Base-by-base conservation (phyloP, 2,797 vertebrate species). In the Enteromius treurensis region DNA sequence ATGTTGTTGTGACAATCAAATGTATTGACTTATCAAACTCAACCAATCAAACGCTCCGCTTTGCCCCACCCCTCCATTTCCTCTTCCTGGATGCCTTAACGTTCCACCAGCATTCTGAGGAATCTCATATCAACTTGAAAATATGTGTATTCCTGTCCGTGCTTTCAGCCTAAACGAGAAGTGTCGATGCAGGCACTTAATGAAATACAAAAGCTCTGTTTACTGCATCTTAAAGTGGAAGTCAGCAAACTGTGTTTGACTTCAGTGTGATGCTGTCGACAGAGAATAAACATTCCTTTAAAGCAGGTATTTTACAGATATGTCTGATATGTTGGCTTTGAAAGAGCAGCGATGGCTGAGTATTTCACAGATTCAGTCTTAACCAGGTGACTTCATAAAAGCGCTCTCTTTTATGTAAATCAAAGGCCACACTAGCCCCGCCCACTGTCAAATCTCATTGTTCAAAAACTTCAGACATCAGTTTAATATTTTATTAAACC, bases 1-100 rank as follows among this genome's bases (percentile, higher is more conserved):
- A 11, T 55, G 26, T 58, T 40, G 34, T 29, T 26, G 15, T 47
- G 79, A 80, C 79, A 81, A 81, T 81, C 79, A 80, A 3, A 51
- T 15, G 37, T 26, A 58, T 40, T 6, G 51, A 58, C 51, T 7
- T 14, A 45, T 62, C 53, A 21, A n/a, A 11, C 34, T n/a, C 4
- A 32, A 58, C 49, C 55, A 62, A 62, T 60, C 53, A n/a, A 11
- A 45, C n/a, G 10, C 53, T 21, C 53, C n/a, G 13, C 51, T 26
- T 29, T 21, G 2, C 19, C 17, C 29, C 1, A 13, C 5, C 26
- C 26, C 60, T 29, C 23, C 58, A 34, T 15, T 37, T 45, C 67
- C 19, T 47, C 49, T 55, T 62, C 17, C 23, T 29, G 55, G 53
- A 77, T 23, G 77, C 45, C 60, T 79, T 67, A 51, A 47, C 3